Evolutionary conservation across 1,140 invertebrate species (phyloP), one percentile per base, ranked within the genome.

Genomic region (Chymomyza costata): DNA sequence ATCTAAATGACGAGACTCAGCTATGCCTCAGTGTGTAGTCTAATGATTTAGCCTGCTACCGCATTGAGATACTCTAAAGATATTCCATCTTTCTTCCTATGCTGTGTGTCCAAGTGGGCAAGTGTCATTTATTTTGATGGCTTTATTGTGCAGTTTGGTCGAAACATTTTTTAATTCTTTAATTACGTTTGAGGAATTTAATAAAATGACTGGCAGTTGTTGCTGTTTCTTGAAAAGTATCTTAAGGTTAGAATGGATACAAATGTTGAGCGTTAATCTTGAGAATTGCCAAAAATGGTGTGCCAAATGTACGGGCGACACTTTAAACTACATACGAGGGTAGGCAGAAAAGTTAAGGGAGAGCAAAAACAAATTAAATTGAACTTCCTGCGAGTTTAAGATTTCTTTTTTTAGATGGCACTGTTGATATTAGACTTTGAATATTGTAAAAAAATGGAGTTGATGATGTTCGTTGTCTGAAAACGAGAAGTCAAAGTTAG

Each of bases 1-100:
- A 71, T 64, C 73, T 48, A 70, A 80, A 61, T 64, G 73, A 67
- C 71, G 59, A 71, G 66, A 44, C 32, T 35, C 71, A 65, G 69
- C 64, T 68, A 58, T 43, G 46, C 35, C 34, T 34, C 17, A 18
- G 6, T 34, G 31, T 41, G 46, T 46, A 65, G 50, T 65, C 61
- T 65, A 65, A 65, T 65, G 61, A 65, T 65, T 65, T 65, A 62
- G 60, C 49, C 57, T 53, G 40, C 30, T 18, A 47, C 28, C 17
- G n/a, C n/a, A n/a, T n/a, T n/a, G n/a, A n/a, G n/a, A n/a, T n/a
- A n/a, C n/a, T 16, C 34, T 35, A 35, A 32, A 37, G 52, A 45
- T 51, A 31, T 21, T 21, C n/a, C 31, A 18, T 5, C 15, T 45
- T 8, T 19, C 32, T 21, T 19, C 16, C 19, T 53, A 25, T 18